Conservation (phyloP, 2,888 invertebrate genomes). For the Lasioglossum vierecki region DNA sequence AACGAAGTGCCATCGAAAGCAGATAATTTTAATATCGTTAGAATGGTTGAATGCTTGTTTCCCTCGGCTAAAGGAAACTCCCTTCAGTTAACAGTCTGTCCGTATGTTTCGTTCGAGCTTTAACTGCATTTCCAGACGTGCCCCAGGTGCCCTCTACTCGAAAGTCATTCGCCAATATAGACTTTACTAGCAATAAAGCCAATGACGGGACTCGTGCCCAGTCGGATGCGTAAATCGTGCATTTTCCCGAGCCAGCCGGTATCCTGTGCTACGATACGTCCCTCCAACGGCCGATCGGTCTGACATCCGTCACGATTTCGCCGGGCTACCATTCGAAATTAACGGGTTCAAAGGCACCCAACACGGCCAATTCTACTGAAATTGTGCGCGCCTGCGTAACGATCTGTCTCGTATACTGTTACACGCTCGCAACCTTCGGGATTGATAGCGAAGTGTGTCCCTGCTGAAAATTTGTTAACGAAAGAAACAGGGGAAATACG, state of each 20-base stretch:
- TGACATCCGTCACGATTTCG: slow-evolving; percentile 71
- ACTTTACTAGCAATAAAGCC: slow-evolving; percentile 81
- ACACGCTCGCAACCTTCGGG: background rate
- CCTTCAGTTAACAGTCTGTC: slow-evolving; percentile 9
- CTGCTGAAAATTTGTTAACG: slow-evolving; percentile 33
- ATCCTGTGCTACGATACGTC: slow-evolving; percentile 53
- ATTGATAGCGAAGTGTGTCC: slow-evolving; percentile 41
- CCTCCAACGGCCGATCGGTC: slow-evolving; percentile 61
- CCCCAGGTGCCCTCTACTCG: slow-evolving; percentile 76
- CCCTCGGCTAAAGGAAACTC: slow-evolving; percentile 6
- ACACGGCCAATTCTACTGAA: slow-evolving; percentile 54
- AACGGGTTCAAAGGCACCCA: slow-evolving; percentile 67
- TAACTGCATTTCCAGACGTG: slow-evolving; percentile 79
- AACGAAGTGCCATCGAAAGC: background rate
- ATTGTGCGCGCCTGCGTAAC: slow-evolving; percentile 51
- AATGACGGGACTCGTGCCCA: slow-evolving; percentile 79
- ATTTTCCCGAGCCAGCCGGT: slow-evolving; percentile 55
- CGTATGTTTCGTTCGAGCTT: slow-evolving; percentile 56
- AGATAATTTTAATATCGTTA: slow-evolving; percentile 18
- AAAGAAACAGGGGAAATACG: background rate
- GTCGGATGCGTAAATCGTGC: slow-evolving; percentile 78
- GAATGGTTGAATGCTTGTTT: slow-evolving; percentile 20
- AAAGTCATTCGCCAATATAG: slow-evolving; percentile 77
- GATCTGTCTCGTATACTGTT: slow-evolving; percentile 43
- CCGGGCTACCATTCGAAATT: slow-evolving; percentile 60